phyloP scores from a whole-genome alignment of 1,140 invertebrate genomes.

The Trypoxylus dichotomus region DNA sequence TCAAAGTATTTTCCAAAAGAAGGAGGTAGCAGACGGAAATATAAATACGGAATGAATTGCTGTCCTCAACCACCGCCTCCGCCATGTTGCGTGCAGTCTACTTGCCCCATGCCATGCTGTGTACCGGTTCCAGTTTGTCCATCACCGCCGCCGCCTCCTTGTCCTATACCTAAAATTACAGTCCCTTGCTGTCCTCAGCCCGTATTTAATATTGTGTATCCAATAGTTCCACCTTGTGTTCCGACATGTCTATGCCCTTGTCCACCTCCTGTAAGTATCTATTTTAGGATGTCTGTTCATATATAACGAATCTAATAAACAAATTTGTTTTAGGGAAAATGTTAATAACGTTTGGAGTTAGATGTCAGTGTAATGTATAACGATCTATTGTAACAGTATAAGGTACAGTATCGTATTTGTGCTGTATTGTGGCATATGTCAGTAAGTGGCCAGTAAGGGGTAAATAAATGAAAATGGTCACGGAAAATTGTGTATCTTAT shows the following conservation, averaged over 20 bases:
- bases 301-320: too few species aligned
- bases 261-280: background rate
- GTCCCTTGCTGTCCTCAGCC: constrained; percentile 29
- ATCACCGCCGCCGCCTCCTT: background rate
- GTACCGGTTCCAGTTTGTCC: constrained; percentile 24
- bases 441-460: too few species aligned
- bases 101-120: constrained; percentile 6
- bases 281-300: background rate
- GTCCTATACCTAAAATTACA: background rate
- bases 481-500: too few species aligned
- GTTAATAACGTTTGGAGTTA: too few species aligned
- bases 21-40: background rate
- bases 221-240: constrained; percentile 7
- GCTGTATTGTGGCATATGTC: too few species aligned
- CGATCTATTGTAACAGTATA: background rate
- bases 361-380: background rate
- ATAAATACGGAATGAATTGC: background rate
- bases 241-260: constrained; percentile 11
- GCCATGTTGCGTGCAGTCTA: background rate
- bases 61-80: background rate
- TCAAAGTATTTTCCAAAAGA: constrained; percentile 6
- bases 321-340: background rate
- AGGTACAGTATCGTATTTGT: too few species aligned
- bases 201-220: background rate
- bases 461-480: too few species aligned